Percentiles rank a stretch among this genome's conserved stretches.
Evolutionary conservation across 2,113 vertebrate genomes (phyloP).

Genomic region (Spizaetus ornatus): DNA sequence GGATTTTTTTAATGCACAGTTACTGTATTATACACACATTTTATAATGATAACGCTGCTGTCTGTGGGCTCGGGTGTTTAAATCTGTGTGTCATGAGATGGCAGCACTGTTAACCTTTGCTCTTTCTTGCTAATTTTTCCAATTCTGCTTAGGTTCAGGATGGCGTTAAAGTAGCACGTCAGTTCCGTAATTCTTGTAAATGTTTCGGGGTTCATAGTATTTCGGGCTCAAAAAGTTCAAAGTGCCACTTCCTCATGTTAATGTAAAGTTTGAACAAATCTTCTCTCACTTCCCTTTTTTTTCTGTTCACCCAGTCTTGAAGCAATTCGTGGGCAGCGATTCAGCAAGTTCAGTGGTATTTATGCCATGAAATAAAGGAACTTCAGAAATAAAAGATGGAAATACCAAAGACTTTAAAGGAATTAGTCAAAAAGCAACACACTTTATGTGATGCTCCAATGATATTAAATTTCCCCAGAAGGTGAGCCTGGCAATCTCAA

Average conservation of each 20-base stretch:
- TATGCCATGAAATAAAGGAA: background rate
- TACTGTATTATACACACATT: background rate
- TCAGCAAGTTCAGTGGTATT: conserved; percentile 20
- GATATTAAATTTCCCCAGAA: background rate
- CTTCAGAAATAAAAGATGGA: conserved; percentile 9
- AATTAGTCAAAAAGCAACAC: background rate
- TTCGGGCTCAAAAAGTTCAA: background rate
- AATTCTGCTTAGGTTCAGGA: background rate
- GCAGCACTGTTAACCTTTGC: background rate
- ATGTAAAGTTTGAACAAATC: background rate
- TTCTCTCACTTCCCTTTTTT: background rate
- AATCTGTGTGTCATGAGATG: background rate
- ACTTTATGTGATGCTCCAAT: background rate
- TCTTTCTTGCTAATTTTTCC: background rate
- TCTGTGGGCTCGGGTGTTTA: background rate
- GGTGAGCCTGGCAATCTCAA: background rate
- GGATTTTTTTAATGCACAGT: background rate
- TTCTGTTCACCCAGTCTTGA: background rate
- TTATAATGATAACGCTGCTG: background rate
- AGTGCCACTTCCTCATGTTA: background rate
- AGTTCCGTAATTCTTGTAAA: background rate
- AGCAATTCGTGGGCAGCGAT: background rate
- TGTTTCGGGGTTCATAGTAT: background rate
- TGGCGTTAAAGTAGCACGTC: background rate
- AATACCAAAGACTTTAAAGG: background rate